Percentiles rank a stretch among this genome's conserved stretches.
phyloP scores from a whole-genome alignment of 2,113 vertebrate species.

The Onychostruthus taczanowskii region DNA sequence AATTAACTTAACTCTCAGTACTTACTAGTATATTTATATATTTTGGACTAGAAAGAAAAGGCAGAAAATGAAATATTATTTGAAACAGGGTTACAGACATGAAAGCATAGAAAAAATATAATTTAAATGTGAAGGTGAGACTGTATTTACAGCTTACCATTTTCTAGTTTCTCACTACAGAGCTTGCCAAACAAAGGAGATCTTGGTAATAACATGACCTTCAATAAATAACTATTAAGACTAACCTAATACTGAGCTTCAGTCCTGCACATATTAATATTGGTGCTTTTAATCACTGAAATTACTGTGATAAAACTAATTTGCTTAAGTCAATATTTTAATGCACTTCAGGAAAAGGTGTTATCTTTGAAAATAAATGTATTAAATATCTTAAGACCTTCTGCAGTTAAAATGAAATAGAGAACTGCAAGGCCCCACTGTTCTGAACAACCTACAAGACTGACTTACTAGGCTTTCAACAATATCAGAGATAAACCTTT shows the following conservation, averaged over 20 bases:
- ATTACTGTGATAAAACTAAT: neutral
- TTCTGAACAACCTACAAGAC: neutral
- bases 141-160: neutral
- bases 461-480: neutral
- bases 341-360: neutral
- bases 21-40: neutral
- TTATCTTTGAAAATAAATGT: neutral
- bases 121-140: neutral
- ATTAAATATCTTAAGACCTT: neutral
- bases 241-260: neutral
- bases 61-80: neutral
- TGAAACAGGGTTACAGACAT: neutral
- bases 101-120: neutral
- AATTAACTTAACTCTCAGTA: constrained; percentile 6
- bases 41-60: neutral
- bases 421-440: neutral
- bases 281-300: neutral
- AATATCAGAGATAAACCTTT: neutral
- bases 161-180: neutral
- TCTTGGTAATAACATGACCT: neutral
- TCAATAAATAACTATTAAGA: neutral
- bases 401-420: neutral
- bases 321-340: constrained; percentile 6
- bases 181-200: neutral
- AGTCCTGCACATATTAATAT: neutral